phyloP scores from a whole-genome alignment of 1,140 invertebrate genomes.

The Batillaria attramentaria region DNA sequence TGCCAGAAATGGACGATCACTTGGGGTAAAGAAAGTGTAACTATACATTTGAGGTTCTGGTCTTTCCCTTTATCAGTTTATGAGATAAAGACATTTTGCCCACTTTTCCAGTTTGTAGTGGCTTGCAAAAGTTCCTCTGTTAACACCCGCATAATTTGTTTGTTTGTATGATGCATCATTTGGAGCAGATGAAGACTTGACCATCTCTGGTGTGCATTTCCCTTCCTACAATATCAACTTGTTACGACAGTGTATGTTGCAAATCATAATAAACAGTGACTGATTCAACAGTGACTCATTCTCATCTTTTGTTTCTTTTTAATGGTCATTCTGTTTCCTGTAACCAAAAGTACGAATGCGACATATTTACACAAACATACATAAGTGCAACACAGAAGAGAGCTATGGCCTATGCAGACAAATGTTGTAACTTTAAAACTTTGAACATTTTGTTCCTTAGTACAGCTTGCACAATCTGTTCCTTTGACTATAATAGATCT shows the following conservation, averaged over 20 bases:
- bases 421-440: too few relatives aligned
- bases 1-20: too few relatives aligned
- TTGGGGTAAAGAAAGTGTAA: too few relatives aligned
- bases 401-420: too few relatives aligned
- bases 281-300: neutral
- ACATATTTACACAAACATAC: constrained; percentile 1
- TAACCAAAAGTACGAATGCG: neutral
- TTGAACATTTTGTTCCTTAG: too few relatives aligned
- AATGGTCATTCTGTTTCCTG: neutral
- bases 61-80: too few relatives aligned
- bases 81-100: neutral
- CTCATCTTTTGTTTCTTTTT: neutral
- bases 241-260: neutral
- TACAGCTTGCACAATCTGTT: too few relatives aligned
- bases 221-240: neutral
- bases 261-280: constrained; percentile 12
- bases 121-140: neutral
- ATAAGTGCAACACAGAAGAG: neutral
- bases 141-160: neutral
- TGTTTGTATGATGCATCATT: too few relatives aligned
- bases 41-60: too few relatives aligned
- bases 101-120: neutral
- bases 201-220: too few relatives aligned
- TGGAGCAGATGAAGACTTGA: too few relatives aligned
- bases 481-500: too few relatives aligned